These are phyloP conservation scores for Tanytarsus gracilentus DNA, from an alignment of 2,888 invertebrate genomes.

Conservation along the genomic window DNA sequence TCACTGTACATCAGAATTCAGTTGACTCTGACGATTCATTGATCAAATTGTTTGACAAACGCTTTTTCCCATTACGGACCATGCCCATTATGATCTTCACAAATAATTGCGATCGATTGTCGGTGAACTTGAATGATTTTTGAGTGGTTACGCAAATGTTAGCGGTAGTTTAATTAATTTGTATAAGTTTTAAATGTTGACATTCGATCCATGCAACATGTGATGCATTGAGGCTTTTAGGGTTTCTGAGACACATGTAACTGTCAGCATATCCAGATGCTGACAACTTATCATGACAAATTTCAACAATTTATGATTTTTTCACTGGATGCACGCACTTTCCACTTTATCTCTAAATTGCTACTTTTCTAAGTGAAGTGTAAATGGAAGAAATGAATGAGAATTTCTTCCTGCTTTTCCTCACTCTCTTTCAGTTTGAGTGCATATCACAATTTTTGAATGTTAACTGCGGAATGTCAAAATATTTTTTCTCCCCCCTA, in stretches of 20 bases:
- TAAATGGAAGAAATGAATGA: too few species aligned
- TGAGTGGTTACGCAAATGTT: constrained; percentile 16
- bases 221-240: constrained; percentile 13
- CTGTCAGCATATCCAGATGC: constrained; percentile 18
- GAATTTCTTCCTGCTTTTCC: too few species aligned
- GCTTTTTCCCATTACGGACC: constrained; percentile 6
- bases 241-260: constrained; percentile 3
- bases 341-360: background rate
- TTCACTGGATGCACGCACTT: background rate
- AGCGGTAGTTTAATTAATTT: constrained; percentile 12
- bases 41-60: background rate
- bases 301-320: background rate
- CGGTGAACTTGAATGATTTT: constrained; percentile 1
- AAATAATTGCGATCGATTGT: background rate
- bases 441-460: too few species aligned
- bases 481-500: background rate
- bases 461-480: too few species aligned
- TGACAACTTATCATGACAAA: background rate
- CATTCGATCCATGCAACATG: background rate
- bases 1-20: background rate
- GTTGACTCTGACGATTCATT: constrained; percentile 4
- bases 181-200: constrained; percentile 19
- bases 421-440: too few species aligned
- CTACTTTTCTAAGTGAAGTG: too few species aligned
- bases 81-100: background rate